A percentile compares a stretch with the other conserved stretches of the same genome.
These are phyloP conservation scores for Melanogrammus aeglefinus DNA, from an alignment of 2,797 vertebrate species.

Conservation along the genomic window DNA sequence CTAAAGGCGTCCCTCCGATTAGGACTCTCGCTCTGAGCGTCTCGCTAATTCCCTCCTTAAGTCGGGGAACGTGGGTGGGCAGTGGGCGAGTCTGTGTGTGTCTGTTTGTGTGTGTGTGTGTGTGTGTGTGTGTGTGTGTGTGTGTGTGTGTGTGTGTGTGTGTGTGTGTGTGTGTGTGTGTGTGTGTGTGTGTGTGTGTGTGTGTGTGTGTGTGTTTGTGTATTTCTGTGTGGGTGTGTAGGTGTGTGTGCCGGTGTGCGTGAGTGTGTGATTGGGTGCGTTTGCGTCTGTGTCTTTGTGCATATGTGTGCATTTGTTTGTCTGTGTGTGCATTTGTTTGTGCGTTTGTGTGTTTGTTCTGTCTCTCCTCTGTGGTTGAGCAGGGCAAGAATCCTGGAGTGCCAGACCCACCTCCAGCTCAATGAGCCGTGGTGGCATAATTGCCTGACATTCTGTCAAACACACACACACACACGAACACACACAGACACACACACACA, in stretches of 20 bases:
- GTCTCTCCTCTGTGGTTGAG: conserved; percentile 37
- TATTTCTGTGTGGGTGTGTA: no score
- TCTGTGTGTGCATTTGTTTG: conserved; percentile 7
- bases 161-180: no score
- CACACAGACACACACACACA: conserved; percentile 34
- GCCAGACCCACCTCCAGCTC: conserved; percentile 66
- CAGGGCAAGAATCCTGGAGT: conserved; percentile 47
- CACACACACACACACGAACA: conserved; percentile 41
- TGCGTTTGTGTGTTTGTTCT: conserved; percentile 30
- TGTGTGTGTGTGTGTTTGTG: no score
- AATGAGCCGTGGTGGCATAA: conserved; percentile 74
- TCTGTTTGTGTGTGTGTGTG: no score
- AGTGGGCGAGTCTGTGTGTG: not conserved
- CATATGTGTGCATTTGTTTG: no score
- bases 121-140: not conserved
- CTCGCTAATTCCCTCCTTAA: not conserved
- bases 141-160: no score
- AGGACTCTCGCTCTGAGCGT: no score
- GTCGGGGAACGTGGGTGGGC: not conserved
- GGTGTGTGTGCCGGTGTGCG: no score
- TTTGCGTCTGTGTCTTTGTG: no score
- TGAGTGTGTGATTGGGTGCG: no score
- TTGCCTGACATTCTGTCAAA: conserved; percentile 75
- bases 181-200: no score
- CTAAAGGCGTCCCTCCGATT: no score